phyloP scores from a whole-genome alignment of 1,140 invertebrate genomes.

The Drosophila sp. region DNA sequence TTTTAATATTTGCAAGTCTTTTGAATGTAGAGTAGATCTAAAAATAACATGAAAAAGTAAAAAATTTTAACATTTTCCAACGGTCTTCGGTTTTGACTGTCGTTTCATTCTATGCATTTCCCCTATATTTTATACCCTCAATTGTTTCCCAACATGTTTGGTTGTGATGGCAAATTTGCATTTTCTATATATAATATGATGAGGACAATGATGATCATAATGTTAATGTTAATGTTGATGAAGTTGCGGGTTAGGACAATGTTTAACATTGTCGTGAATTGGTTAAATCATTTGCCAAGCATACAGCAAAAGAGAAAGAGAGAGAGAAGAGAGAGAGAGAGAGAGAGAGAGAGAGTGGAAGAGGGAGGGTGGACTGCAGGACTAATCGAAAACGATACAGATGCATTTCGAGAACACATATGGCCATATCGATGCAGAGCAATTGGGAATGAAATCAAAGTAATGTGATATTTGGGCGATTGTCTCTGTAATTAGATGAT shows the following conservation, averaged over 20 bases:
- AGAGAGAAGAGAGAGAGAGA: not conserved
- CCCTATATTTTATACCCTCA: not conserved
- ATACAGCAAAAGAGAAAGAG: not conserved
- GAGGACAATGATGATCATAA: constrained; percentile 1
- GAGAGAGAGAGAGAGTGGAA: not conserved
- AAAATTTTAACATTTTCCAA: constrained; percentile 28
- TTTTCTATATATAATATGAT: constrained; percentile 10
- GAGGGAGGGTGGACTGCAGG: not conserved
- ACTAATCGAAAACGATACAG: constrained; percentile 69
- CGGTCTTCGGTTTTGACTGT: constrained; percentile 31
- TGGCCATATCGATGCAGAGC: constrained; percentile 12
- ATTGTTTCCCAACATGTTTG: not conserved
- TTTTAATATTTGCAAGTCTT: constrained; percentile 1
- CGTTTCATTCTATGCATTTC: constrained; percentile 7
- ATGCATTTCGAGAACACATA: constrained; percentile 61
- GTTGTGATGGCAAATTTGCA: constrained; percentile 35
- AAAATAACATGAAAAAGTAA: constrained; percentile 29
- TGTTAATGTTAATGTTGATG: constrained; percentile 2
- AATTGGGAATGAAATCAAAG: constrained; percentile 58
- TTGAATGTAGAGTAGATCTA: constrained; percentile 9
- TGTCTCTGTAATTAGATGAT: constrained; percentile 84
- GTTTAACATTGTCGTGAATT: constrained; percentile 11
- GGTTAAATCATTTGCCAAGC: constrained; percentile 14
- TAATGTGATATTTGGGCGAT: constrained; percentile 72
- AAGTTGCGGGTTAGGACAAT: constrained; percentile 7